Base-by-base conservation (phyloP, 1,140 invertebrate genomes). In the Platorchestia sp. region DNA sequence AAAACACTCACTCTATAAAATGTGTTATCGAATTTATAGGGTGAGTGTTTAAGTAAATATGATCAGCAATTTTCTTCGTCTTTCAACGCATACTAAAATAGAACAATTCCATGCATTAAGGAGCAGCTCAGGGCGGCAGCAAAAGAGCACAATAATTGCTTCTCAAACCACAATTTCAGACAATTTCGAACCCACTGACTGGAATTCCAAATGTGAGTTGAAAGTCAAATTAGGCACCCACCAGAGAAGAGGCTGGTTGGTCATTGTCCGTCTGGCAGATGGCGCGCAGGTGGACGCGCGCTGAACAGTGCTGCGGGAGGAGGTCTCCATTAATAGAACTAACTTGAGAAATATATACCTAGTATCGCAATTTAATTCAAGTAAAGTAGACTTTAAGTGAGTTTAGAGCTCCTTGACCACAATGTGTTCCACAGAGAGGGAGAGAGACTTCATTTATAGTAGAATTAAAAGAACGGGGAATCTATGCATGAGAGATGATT, bases 211-310 rank as follows among this genome's bases (percentile, higher is more conserved):
- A n/a, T n/a, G n/a, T n/a, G n/a, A n/a, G n/a, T n/a, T n/a, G n/a
- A n/a, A n/a, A n/a, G n/a, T n/a, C n/a, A n/a, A n/a, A n/a, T n/a
- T n/a, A 75, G 59, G 27, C 59, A 75, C 91, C 40, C 45, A 93
- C 91, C 43, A 44, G 7, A 44, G 91, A 7, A 6, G 45, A 45
- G 1, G 44, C 91, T 1, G 91, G 91, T 36, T 93, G 3, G 3
- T 93, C 91, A 44, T 93, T 47, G 6, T 93, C 91, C 0, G 36
- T 45, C 45, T 93, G 91, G 91, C 91, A 22, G 45, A 93, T 93
- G 16, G 43, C 45, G 44, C 91, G 91, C 10, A 93, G 91, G 91
- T 47, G 44, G 6, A 93, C 91, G 43, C 91, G 91, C 22, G 91
- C 91, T 93, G 91, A 45, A 36, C 91, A 45, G 43, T 93, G 6